Evolutionary conservation across 2,888 invertebrate genomes (phyloP).

Genomic region (Epinotia bilunana): DNA sequence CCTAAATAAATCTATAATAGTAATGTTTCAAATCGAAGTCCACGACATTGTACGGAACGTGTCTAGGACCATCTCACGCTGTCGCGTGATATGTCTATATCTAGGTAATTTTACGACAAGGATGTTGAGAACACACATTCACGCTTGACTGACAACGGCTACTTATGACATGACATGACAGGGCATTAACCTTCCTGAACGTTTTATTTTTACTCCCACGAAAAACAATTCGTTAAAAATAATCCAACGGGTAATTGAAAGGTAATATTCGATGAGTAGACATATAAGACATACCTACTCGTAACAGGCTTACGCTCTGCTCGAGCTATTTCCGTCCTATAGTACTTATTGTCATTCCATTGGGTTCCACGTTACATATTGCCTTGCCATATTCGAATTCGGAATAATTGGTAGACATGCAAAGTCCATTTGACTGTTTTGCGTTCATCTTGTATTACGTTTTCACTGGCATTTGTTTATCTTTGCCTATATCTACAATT

Average conservation of each 20-base stretch:
- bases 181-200: constrained; percentile 9
- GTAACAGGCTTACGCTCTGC: constrained; percentile 2
- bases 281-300: too few species aligned
- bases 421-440: constrained; percentile 3
- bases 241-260: constrained; percentile 8
- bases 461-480: constrained; percentile 4
- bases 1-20: background rate
- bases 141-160: background rate
- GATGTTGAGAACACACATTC: background rate
- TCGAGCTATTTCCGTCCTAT: constrained; percentile 31
- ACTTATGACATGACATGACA: constrained; percentile 1
- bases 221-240: constrained; percentile 6
- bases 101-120: background rate
- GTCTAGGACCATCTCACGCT: background rate
- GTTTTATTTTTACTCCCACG: background rate
- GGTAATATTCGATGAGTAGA: constrained; percentile 16
- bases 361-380: constrained; percentile 31
- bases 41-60: background rate
- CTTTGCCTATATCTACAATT: background rate
- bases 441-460: background rate
- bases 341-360: constrained; percentile 28
- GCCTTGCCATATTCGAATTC: constrained; percentile 31
- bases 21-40: background rate
- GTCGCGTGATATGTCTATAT: too few species aligned
- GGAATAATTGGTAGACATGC: constrained; percentile 15